phyloP scores from a whole-genome alignment of 2,888 invertebrate genomes.

The Lottia scabra region DNA sequence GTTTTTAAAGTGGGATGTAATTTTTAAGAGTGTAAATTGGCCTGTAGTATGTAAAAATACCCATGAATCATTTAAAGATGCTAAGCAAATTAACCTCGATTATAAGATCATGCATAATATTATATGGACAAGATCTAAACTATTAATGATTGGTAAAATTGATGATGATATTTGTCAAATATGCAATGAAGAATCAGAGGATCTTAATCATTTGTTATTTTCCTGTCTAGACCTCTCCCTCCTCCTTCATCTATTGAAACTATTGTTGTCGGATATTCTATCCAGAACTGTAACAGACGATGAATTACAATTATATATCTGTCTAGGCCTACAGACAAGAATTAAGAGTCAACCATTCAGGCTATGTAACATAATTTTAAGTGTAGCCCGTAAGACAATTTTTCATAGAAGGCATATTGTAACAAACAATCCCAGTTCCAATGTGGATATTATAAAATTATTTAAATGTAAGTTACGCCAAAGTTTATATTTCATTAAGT shows the following conservation, averaged over 20 bases:
- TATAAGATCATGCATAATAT: neutral
- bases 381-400: neutral
- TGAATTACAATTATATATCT: neutral
- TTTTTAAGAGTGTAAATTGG: neutral
- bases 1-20: neutral
- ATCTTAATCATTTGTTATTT: neutral
- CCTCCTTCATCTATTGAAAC: neutral
- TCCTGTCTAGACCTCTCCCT: neutral
- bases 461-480: neutral
- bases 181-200: neutral
- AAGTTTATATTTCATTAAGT: neutral
- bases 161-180: neutral
- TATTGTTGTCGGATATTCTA: neutral
- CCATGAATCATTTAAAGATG: neutral
- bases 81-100: neutral
- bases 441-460: neutral
- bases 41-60: neutral
- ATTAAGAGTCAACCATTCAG: neutral
- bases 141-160: neutral
- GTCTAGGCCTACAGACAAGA: neutral
- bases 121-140: neutral
- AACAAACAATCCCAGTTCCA: neutral
- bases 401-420: neutral
- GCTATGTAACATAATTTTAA: neutral
- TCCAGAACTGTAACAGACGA: neutral